Conservation (phyloP, 2,797 vertebrate genomes). For the Meda fulgida region DNA sequence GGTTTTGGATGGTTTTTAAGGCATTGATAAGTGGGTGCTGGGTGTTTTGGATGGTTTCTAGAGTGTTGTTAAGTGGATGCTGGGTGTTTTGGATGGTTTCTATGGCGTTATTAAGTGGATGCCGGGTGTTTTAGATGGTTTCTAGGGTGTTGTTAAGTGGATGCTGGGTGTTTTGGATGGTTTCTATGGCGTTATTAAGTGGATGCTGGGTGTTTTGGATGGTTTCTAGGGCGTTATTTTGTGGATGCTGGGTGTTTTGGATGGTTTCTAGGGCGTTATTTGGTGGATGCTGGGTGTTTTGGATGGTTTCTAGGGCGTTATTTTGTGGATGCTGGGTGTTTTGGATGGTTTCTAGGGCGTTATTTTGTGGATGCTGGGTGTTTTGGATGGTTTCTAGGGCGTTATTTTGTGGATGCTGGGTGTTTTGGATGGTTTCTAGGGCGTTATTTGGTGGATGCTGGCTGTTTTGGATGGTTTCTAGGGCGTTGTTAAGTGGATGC, state of each 20-base stretch:
- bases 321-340: not conserved
- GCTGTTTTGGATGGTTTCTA: not conserved
- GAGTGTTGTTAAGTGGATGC: not conserved
- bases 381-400: not conserved
- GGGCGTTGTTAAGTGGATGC: rapidly evolving
- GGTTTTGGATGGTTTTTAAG: not conserved
- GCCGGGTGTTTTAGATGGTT: not conserved
- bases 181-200: no score
- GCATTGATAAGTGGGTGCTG: not conserved
- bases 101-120: not conserved
- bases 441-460: no score
- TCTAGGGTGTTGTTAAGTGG: not conserved
- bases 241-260: not conserved
- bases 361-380: no score
- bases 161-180: not conserved
- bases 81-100: not conserved
- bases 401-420: not conserved
- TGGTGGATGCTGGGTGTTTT: no score
- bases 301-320: not conserved
- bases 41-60: not conserved
- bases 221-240: no score
- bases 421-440: not conserved
- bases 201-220: no score
- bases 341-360: not conserved
- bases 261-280: no score